Evolutionary conservation across 2,113 vertebrate genomes (phyloP).

Genomic region (Ciconia maguari): DNA sequence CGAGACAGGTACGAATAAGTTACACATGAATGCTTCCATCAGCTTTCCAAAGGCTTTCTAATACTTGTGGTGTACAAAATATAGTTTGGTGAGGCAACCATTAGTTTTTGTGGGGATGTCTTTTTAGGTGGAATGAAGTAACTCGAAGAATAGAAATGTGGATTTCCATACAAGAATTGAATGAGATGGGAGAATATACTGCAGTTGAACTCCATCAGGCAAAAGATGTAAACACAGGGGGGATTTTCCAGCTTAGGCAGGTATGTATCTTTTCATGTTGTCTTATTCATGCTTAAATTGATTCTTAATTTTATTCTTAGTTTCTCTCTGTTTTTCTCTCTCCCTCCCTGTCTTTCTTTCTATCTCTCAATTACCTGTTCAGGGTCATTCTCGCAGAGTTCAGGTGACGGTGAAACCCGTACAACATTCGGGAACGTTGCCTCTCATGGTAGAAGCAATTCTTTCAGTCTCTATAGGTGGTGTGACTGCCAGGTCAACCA

Average conservation of each 20-base stretch:
- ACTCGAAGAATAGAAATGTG: conserved; percentile 92
- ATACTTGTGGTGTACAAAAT: not conserved
- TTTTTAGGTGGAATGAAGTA: conserved; percentile 92
- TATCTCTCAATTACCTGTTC: not conserved
- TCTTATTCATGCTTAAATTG: not conserved
- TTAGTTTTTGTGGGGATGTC: not conserved
- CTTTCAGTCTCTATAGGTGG: conserved; percentile 92
- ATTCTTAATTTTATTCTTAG: not conserved
- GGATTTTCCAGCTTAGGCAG: conserved; percentile 95
- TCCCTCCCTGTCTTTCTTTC: not conserved
- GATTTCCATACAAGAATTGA: conserved; percentile 92
- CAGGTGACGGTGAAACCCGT: conserved; percentile 91
- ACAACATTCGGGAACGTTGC: conserved; percentile 92
- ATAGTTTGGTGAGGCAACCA: not conserved
- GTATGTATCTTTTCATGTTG: conserved; percentile 47
- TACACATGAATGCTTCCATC: not conserved
- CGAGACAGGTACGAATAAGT: conserved; percentile 82
- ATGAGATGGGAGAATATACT: conserved; percentile 93
- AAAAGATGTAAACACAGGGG: conserved; percentile 93
- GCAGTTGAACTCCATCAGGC: conserved; percentile 90
- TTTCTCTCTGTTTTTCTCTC: not conserved
- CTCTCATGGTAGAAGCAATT: conserved; percentile 92
- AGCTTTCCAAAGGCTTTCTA: not conserved
- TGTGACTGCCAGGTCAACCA: conserved; percentile 89
- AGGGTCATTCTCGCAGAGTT: conserved; percentile 96